These are phyloP conservation scores for Helicoverpa zea DNA, from an alignment of 1,140 invertebrate genomes.

Conservation along the genomic window DNA sequence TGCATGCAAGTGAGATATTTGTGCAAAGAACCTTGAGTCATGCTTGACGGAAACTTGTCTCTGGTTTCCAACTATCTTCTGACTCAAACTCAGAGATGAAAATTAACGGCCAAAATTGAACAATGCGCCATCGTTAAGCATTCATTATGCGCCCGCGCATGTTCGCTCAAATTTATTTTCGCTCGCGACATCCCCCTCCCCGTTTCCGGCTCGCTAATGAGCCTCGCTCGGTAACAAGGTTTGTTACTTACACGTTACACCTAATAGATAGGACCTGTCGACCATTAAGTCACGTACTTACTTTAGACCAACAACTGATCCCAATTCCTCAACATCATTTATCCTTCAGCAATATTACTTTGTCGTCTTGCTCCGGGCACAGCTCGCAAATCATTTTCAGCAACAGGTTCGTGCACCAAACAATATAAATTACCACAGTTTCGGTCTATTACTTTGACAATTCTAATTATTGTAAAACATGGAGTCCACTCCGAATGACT, in stretches of 20 bases:
- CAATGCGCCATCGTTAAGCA: constrained; percentile 46
- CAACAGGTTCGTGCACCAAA: constrained; percentile 23
- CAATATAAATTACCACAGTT: constrained; percentile 37
- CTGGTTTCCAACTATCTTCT: neutral
- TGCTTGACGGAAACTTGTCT: no score
- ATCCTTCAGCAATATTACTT: neutral
- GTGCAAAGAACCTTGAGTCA: no score
- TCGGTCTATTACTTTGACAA: constrained; percentile 32
- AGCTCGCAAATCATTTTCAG: constrained; percentile 13
- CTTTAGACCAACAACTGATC: neutral
- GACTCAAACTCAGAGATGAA: constrained; percentile 1
- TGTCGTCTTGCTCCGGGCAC: neutral
- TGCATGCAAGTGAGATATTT: no score
- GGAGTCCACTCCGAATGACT: constrained; percentile 1
- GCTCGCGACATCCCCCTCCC: constrained; percentile 34
- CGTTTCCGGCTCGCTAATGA: constrained; percentile 55
- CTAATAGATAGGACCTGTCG: constrained; percentile 30
- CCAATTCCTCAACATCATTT: neutral
- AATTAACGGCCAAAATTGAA: constrained; percentile 44
- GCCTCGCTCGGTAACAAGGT: constrained; percentile 19
- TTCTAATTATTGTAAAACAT: constrained; percentile 44
- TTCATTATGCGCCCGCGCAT: constrained; percentile 48
- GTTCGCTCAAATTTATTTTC: constrained; percentile 50
- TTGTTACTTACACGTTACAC: constrained; percentile 44
- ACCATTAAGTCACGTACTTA: neutral